phyloP scores from a whole-genome alignment of 1,140 invertebrate species.

The Drosophila bocki region DNA sequence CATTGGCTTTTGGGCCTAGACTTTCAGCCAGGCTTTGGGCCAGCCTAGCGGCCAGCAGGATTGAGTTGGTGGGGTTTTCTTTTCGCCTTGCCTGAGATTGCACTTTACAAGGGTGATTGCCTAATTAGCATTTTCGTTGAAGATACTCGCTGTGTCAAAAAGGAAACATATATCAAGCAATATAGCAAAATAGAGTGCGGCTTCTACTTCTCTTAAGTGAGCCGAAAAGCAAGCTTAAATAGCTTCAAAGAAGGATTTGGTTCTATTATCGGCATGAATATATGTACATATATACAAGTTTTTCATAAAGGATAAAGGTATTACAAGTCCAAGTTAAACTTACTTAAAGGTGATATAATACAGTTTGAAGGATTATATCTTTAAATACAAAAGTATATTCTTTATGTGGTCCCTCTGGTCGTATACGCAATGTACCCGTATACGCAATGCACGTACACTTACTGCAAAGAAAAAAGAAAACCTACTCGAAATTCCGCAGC shows the following conservation, averaged over 20 bases:
- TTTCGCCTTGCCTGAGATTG: slow-evolving; percentile 26
- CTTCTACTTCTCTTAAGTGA: background rate
- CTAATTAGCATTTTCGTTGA: slow-evolving; percentile 39
- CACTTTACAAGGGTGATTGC: slow-evolving; percentile 38
- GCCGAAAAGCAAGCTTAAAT: background rate
- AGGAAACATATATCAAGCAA: background rate
- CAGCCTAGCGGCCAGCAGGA: slow-evolving; percentile 16
- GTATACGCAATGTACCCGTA: slow-evolving; percentile 13
- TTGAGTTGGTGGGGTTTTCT: slow-evolving; percentile 12
- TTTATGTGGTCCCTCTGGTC: background rate
- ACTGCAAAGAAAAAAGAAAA: background rate
- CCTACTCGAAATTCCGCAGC: slow-evolving; percentile 8
- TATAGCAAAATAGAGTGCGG: background rate
- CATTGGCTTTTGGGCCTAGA: slow-evolving; percentile 4
- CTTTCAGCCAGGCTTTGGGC: background rate
- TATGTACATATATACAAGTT: no score
- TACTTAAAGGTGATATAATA: no score
- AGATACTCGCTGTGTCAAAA: background rate
- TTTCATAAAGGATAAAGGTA: no score
- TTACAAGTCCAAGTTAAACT: no score
- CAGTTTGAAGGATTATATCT: no score
- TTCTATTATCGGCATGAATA: no score
- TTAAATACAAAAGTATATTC: background rate
- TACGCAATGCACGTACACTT: slow-evolving; percentile 24
- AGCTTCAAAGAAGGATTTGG: no score